A percentile compares a stretch with the other conserved stretches of the same genome.
Conservation (phyloP, 1,140 invertebrate genomes). For the Sinonovacula constricta region DNA sequence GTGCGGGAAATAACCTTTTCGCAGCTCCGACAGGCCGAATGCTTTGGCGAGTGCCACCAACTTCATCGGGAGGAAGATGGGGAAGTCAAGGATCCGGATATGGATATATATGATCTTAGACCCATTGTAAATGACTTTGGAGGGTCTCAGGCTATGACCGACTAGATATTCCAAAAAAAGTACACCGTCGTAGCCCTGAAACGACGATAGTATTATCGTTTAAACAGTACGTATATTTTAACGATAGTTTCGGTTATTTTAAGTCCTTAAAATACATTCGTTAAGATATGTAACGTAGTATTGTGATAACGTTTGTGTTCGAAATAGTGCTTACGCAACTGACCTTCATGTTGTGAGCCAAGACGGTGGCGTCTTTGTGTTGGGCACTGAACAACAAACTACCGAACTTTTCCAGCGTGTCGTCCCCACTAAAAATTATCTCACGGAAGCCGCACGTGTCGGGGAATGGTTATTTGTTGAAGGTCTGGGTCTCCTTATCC, state of each 20-base stretch:
- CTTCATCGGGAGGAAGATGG: conserved; percentile 35
- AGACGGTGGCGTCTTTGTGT: no score
- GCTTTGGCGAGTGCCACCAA: conserved; percentile 16
- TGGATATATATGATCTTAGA: no score
- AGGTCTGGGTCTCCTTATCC: background rate
- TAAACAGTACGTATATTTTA: no score
- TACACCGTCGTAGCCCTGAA: conserved; percentile 23
- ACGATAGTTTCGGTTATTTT: no score
- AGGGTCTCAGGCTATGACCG: background rate
- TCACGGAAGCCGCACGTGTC: conserved; percentile 19
- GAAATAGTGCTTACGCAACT: no score
- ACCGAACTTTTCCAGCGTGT: conserved; percentile 8
- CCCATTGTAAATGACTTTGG: conserved; percentile 10
- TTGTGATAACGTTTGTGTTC: no score
- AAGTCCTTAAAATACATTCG: no score
- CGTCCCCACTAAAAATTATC: conserved; percentile 19
- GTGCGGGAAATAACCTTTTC: conserved; percentile 42
- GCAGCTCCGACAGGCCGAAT: conserved; percentile 39
- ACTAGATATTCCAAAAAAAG: conserved; percentile 35
- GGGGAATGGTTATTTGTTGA: background rate
- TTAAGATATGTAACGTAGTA: no score
- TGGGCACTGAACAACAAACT: conserved; percentile 18
- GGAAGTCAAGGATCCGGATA: conserved; percentile 4
- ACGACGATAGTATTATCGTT: no score
- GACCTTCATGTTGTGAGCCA: no score